phyloP scores from a whole-genome alignment of 2,797 vertebrate species.

The Acanthurus lineatus region DNA sequence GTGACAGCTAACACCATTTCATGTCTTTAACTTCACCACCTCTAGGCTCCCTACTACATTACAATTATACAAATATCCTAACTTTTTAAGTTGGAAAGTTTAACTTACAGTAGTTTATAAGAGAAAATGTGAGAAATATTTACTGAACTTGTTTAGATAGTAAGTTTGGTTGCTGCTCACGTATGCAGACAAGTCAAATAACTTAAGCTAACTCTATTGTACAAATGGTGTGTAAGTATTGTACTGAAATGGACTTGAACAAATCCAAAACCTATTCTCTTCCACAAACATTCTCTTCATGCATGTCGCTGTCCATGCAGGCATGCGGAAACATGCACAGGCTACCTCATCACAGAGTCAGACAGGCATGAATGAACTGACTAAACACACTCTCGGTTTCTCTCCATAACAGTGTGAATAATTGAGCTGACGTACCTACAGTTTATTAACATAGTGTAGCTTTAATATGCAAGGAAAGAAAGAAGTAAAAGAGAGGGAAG shows the following conservation, averaged over 20 bases:
- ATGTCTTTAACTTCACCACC: too few relatives aligned
- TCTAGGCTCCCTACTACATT: too few relatives aligned
- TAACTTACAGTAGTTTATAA: too few relatives aligned
- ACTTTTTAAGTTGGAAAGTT: too few relatives aligned
- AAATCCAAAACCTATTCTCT: background rate
- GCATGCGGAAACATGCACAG: slow-evolving; percentile 15
- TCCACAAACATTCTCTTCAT: slow-evolving; percentile 14
- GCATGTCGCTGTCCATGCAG: slow-evolving; percentile 29
- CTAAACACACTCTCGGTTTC: slow-evolving; percentile 55
- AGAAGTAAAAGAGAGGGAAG: slow-evolving; percentile 27
- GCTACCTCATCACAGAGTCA: slow-evolving; percentile 41
- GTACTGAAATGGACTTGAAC: background rate
- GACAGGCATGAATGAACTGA: slow-evolving; percentile 58
- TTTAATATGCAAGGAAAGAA: slow-evolving; percentile 64
- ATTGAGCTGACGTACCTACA: slow-evolving; percentile 66
- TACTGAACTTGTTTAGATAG: background rate
- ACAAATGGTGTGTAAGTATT: background rate
- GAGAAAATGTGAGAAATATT: background rate
- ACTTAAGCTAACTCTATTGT: background rate
- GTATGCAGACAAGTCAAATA: background rate
- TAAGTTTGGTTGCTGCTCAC: background rate
- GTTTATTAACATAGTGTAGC: slow-evolving; percentile 67
- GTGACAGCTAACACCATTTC: too few relatives aligned
- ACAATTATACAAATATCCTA: too few relatives aligned
- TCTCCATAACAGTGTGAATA: slow-evolving; percentile 58